A percentile compares a stretch with the other conserved stretches of the same genome.
Evolutionary conservation across 1,140 invertebrate species (phyloP).

Genomic region (Oncopodura yosiiana): DNA sequence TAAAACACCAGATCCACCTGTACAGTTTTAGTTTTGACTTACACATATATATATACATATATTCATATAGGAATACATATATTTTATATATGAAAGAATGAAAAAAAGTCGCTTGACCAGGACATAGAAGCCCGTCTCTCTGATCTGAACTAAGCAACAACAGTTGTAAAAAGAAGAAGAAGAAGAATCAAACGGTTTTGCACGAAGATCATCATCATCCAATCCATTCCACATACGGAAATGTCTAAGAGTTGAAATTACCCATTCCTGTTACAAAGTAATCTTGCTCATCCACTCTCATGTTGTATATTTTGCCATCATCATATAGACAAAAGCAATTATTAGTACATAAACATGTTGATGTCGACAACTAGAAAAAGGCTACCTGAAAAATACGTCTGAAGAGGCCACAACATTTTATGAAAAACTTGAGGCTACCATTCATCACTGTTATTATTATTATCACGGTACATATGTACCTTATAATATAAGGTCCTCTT

Average conservation of each 20-base stretch:
- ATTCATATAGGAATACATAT: not conserved
- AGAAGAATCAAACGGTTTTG: not conserved
- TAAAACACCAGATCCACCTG: not conserved
- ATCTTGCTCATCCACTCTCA: not conserved
- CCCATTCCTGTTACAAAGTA: not conserved
- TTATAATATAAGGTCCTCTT: too few species aligned
- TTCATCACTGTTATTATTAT: too few species aligned
- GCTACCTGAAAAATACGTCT: too few species aligned
- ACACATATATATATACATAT: not conserved
- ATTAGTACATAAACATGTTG: too few species aligned
- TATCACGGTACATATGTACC: too few species aligned
- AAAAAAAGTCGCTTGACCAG: slow-evolving; percentile 24
- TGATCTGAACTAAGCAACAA: not conserved
- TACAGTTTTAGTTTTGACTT: not conserved
- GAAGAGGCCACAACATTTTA: too few species aligned
- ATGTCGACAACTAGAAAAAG: too few species aligned
- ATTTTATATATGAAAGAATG: not conserved
- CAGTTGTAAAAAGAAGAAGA: not conserved
- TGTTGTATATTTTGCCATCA: not conserved
- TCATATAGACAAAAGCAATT: too few species aligned
- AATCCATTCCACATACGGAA: not conserved
- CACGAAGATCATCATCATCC: not conserved
- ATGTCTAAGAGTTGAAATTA: not conserved
- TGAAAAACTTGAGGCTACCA: too few species aligned
- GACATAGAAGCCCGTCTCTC: not conserved